phyloP scores from a whole-genome alignment of 2,113 vertebrate genomes.

The Zosterops borbonicus region DNA sequence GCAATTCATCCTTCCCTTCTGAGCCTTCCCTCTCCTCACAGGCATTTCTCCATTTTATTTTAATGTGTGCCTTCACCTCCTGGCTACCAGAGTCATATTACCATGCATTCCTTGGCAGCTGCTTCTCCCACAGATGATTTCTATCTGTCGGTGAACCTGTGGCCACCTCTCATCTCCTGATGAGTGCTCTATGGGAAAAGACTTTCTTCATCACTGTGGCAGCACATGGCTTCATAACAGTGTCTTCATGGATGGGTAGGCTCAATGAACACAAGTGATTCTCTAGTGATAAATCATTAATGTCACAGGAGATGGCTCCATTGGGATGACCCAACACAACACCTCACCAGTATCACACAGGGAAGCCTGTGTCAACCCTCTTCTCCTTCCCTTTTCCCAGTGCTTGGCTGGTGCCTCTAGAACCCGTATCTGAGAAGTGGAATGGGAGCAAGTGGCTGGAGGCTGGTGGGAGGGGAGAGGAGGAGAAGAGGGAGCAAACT shows the following conservation, averaged over 20 bases:
- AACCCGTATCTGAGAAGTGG: not conserved
- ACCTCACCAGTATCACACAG: not conserved
- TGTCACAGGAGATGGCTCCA: not conserved
- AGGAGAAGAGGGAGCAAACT: not conserved
- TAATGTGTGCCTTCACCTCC: not conserved
- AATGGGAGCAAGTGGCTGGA: not conserved
- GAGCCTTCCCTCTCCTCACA: not conserved
- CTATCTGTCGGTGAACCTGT: rapidly evolving
- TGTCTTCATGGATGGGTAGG: not conserved
- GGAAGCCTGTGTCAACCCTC: rapidly evolving
- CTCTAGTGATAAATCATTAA: not conserved
- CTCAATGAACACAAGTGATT: not conserved
- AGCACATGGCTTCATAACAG: not conserved
- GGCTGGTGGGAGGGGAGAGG: not conserved
- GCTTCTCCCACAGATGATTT: not conserved
- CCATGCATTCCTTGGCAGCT: not conserved
- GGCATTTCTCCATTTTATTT: not conserved
- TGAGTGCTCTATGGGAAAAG: not conserved
- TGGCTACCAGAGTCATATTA: not conserved
- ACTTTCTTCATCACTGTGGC: not conserved
- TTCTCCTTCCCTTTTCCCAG: not conserved
- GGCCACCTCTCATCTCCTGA: not conserved
- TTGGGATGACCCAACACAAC: not conserved
- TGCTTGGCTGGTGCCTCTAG: not conserved
- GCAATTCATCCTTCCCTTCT: not conserved